A percentile compares a stretch with the other conserved stretches of the same genome.
These are phyloP conservation scores for Leuctra nigra DNA, from an alignment of 2,888 invertebrate species.

Conservation along the genomic window DNA sequence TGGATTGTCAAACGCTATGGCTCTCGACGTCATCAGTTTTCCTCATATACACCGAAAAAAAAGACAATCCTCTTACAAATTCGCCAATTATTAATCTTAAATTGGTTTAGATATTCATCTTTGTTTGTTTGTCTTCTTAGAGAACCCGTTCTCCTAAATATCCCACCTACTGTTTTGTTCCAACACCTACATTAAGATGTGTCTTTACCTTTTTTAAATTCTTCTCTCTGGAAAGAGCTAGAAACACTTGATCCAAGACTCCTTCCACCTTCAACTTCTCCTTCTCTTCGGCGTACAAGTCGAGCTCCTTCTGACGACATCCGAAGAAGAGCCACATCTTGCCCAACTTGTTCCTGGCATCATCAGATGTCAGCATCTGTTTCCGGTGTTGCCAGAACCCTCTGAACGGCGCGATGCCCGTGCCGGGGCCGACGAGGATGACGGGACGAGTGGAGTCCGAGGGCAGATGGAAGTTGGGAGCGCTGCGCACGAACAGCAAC, in stretches of 20 bases:
- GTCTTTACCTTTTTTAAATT: conserved; percentile 61
- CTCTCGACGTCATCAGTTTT: too few relatives aligned
- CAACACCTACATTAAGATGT: too few relatives aligned
- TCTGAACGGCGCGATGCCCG: conserved; percentile 91
- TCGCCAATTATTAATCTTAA: too few relatives aligned
- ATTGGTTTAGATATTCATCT: too few relatives aligned
- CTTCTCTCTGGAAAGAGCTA: conserved; percentile 76
- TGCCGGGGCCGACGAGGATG: conserved; percentile 84
- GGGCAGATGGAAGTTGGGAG: conserved; percentile 80
- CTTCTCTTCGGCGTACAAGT: conserved; percentile 78
- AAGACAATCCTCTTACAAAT: too few relatives aligned
- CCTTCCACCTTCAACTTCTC: conserved; percentile 59
- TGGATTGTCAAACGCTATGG: too few relatives aligned
- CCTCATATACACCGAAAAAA: too few relatives aligned
- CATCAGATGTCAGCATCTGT: conserved; percentile 24
- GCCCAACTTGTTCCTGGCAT: conserved; percentile 34
- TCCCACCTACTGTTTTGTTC: too few relatives aligned
- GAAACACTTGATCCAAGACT: conserved; percentile 69
- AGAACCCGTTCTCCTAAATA: too few relatives aligned
- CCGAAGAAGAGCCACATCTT: conserved; percentile 84
- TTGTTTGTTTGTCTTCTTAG: too few relatives aligned
- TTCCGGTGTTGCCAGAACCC: conserved; percentile 86
- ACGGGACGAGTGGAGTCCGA: conserved; percentile 68
- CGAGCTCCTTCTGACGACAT: conserved; percentile 70
- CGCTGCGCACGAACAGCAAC: conserved; percentile 70